Base-by-base conservation (phyloP, 1,140 invertebrate species). In the Hormaphis cornu region DNA sequence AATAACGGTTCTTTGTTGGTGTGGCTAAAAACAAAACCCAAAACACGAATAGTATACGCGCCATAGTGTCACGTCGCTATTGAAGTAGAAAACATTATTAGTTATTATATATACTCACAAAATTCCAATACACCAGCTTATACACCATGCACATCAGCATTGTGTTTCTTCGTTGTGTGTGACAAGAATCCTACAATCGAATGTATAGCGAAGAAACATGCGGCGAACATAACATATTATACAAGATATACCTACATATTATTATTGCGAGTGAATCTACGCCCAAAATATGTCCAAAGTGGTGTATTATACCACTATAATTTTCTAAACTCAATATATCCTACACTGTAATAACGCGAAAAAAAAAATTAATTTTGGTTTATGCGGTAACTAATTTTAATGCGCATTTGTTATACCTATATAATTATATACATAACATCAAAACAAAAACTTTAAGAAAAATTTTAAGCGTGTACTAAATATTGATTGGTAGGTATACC, bases 21-120 rank as follows among this genome's bases (percentile, higher is more conserved):
- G 61, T 50, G 61, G 61, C 44, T 50, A 66, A 48, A 61, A 66
- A 66, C 61, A 66, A 66, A 50, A 66, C 44, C 28, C 44, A 50
- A 28, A 35, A 66, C 44, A 9, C 18, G 2, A 66, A n/a, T n/a
- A 24, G 20, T 58, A 58, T 20, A 12, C 18, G 1, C 33, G 16
- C 33, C 33, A 40, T 48, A 66, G 30, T 50, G 61, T 66, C 61
- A 66, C 61, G 61, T 66, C 44, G 44, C 46, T 50, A 22, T 58
- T 40, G 33, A 22, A 66, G 46, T 28, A 35, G 44, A 66, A 66
- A 66, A 50, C 28, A 26, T 35, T 48, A 63, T 63, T 46, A 48
- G 28, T 35, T 48, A 63, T 63, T 46, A 48, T 66, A 63, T 16
- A 48, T 66, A 48, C 42, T 66, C 50, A 66, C 44, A 3, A 66